Conservation (phyloP, 2,113 vertebrate species). For the Setophaga coronata region DNA sequence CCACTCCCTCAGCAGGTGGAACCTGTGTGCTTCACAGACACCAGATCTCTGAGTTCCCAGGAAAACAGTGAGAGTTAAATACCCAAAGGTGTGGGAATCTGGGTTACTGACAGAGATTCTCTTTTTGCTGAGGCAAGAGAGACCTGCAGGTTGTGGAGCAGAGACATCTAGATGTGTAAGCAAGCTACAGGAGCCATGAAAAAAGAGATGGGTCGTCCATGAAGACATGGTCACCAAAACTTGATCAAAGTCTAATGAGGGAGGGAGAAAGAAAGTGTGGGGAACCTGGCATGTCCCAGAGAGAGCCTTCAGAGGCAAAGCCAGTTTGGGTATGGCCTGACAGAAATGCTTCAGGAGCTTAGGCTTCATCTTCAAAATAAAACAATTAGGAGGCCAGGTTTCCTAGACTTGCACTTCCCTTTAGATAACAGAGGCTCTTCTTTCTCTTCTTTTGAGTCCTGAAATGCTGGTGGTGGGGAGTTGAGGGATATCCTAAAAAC, state of each 20-base stretch:
- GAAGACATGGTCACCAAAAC: not conserved
- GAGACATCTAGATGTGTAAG: not conserved
- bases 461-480: not conserved
- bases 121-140: not conserved
- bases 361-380: not conserved
- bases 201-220: not conserved
- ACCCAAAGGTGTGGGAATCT: not conserved
- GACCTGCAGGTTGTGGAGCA: not conserved
- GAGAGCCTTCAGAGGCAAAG: not conserved
- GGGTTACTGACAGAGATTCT: not conserved
- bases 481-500: not conserved
- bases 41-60: not conserved
- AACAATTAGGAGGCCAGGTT: not conserved
- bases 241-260: accelerated
- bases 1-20: not conserved
- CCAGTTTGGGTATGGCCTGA: not conserved
- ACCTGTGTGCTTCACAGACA: not conserved
- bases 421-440: not conserved
- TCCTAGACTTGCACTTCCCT: not conserved
- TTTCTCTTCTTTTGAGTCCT: not conserved
- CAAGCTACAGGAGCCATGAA: not conserved
- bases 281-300: not conserved
- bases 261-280: no score
- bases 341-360: not conserved
- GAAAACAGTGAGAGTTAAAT: not conserved